Evolutionary conservation across 2,888 invertebrate genomes (phyloP).

Genomic region (Criorhina ranunculi): DNA sequence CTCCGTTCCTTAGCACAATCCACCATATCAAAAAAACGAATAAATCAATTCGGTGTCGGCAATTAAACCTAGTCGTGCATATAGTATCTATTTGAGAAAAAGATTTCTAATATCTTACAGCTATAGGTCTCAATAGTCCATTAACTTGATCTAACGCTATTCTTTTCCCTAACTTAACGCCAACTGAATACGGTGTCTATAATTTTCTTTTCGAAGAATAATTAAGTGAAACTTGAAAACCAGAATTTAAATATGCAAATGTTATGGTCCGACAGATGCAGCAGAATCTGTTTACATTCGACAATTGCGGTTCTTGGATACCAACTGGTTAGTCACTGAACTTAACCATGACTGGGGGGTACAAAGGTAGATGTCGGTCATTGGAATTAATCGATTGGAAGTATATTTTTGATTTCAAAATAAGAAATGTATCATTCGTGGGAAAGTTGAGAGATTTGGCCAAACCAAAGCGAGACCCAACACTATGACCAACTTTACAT

Average conservation of each 20-base stretch:
- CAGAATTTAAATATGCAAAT: conserved; percentile 24
- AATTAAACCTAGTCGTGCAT: conserved; percentile 1
- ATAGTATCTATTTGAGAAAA: not conserved
- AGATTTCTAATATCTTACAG: conserved; percentile 2
- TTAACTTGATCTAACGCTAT: conserved; percentile 34
- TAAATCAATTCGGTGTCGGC: not conserved
- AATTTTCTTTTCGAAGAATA: conserved; percentile 13
- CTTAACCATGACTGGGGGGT: conserved; percentile 1
- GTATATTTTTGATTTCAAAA: not conserved
- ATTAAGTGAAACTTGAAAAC: conserved; percentile 20
- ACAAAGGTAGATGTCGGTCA: not conserved
- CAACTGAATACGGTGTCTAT: not conserved
- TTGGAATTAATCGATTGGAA: conserved; percentile 12
- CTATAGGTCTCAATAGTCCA: conserved; percentile 11
- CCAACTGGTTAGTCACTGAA: conserved; percentile 27
- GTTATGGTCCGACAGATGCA: conserved; percentile 12
- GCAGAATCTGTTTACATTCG: conserved; percentile 27
- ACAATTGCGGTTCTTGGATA: conserved; percentile 21
- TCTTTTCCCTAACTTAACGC: conserved; percentile 5
- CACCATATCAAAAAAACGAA: not conserved
- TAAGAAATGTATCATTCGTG: not conserved
- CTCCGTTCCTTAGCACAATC: too few relatives aligned
- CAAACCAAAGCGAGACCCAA: not conserved
- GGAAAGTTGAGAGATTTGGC: not conserved
- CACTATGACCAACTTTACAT: not conserved